These are phyloP conservation scores for Phrynocephalus vlangalii DNA, from an alignment of 2,797 vertebrate genomes.

Conservation along the genomic window DNA sequence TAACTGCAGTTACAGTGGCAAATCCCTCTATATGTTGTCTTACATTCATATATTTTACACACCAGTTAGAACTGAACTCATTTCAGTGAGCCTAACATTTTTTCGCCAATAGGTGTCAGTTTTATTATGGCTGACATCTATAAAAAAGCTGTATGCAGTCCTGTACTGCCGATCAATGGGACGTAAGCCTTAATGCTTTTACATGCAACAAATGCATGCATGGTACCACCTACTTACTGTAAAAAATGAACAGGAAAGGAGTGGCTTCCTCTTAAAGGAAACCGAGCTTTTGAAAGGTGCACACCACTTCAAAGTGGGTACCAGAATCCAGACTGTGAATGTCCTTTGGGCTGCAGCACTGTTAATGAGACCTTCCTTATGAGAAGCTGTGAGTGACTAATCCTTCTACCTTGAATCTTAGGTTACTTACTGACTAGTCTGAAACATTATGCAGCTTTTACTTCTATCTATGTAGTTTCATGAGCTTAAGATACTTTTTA, in stretches of 20 bases:
- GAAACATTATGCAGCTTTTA: too few species aligned
- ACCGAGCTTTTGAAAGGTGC: neutral
- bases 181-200: neutral
- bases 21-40: neutral
- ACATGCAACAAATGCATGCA: neutral
- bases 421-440: conserved; percentile 40
- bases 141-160: neutral
- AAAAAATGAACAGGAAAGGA: neutral
- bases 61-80: neutral
- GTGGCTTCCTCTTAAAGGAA: neutral
- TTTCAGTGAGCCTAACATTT: neutral
- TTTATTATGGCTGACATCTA: neutral
- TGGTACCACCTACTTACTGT: neutral
- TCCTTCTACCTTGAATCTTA: conserved; percentile 74
- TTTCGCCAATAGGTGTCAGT: neutral
- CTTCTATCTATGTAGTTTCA: neutral
- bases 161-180: neutral
- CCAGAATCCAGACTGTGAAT: neutral
- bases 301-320: neutral
- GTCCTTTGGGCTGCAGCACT: neutral
- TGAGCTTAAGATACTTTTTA: neutral
- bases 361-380: conserved; percentile 48
- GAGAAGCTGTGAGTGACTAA: conserved; percentile 67
- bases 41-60: neutral
- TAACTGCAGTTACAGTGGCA: neutral